These are phyloP conservation scores for Tortrix viridana DNA, from an alignment of 2,888 invertebrate genomes.

Conservation along the genomic window DNA sequence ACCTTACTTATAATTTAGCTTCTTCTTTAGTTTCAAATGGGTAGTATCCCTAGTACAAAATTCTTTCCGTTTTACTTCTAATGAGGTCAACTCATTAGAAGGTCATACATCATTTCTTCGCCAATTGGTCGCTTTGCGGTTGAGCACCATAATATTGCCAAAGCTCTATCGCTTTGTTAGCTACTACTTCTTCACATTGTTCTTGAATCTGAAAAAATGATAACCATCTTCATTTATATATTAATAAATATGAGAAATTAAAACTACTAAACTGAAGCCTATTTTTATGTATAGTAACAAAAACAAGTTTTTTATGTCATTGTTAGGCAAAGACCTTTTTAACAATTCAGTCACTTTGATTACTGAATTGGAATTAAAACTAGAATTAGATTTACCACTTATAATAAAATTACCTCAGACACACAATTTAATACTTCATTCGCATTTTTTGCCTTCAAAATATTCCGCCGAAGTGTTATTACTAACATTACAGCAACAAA, in stretches of 20 bases:
- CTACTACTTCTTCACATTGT: slow-evolving; percentile 92
- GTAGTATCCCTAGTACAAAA: slow-evolving; percentile 9
- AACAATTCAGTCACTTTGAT: slow-evolving; percentile 4
- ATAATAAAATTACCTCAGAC: slow-evolving; percentile 74
- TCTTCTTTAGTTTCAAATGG: slow-evolving; percentile 8
- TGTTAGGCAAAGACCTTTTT: neutral
- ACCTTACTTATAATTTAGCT: slow-evolving; percentile 26
- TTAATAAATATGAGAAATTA: neutral
- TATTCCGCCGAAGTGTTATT: slow-evolving; percentile 87
- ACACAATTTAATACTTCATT: slow-evolving; percentile 87
- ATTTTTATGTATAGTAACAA: slow-evolving; percentile 13
- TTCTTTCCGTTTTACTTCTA: slow-evolving; percentile 65
- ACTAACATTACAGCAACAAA: slow-evolving; percentile 90
- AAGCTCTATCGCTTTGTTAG: slow-evolving; percentile 93
- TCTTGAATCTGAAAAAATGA: slow-evolving; percentile 86
- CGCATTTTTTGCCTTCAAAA: slow-evolving; percentile 85
- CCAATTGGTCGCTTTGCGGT: slow-evolving; percentile 73
- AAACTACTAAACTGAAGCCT: slow-evolving; percentile 2
- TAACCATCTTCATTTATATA: slow-evolving; percentile 11
- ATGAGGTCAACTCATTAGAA: slow-evolving; percentile 79
- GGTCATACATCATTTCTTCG: slow-evolving; percentile 83
- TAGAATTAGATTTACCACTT: neutral
- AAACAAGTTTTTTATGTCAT: slow-evolving; percentile 4
- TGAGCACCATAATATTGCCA: slow-evolving; percentile 92
- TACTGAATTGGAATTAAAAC: too few relatives aligned